Percentiles rank a stretch among this genome's conserved stretches.
These are phyloP conservation scores for Trichonephila inaurata DNA, from an alignment of 1,140 invertebrate genomes.

Conservation along the genomic window DNA sequence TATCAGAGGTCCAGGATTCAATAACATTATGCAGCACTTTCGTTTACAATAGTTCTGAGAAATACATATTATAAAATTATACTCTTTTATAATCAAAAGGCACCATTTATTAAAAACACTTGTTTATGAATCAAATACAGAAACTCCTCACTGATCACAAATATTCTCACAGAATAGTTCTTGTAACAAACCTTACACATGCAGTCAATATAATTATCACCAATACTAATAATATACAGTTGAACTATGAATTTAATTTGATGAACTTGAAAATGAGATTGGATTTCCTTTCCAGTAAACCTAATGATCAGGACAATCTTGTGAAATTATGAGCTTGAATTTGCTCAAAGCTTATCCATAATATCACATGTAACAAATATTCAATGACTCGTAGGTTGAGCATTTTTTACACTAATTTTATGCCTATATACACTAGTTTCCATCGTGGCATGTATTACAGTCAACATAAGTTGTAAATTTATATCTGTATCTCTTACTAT, in stretches of 20 bases:
- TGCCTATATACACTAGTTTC: neutral
- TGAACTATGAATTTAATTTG: neutral
- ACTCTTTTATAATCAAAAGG: slow-evolving; percentile 61
- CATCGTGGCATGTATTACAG: neutral
- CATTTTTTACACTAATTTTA: neutral
- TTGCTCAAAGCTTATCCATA: neutral
- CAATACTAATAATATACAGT: neutral
- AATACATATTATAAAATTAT: slow-evolving; percentile 57
- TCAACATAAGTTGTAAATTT: neutral
- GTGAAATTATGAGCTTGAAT: neutral
- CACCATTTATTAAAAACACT: slow-evolving; percentile 48
- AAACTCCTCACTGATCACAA: slow-evolving; percentile 20
- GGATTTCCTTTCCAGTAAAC: neutral
- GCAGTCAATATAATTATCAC: slow-evolving; percentile 9
- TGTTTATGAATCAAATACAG: slow-evolving; percentile 27
- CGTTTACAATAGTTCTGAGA: slow-evolving; percentile 55
- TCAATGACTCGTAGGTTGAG: neutral
- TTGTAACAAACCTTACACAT: neutral
- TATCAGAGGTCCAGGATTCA: slow-evolving; percentile 38
- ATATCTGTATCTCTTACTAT: neutral
- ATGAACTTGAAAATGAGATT: neutral
- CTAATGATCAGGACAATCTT: neutral
- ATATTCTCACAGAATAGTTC: slow-evolving; percentile 7
- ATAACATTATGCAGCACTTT: slow-evolving; percentile 67
- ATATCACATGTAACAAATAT: slow-evolving; percentile 17